Conservation (phyloP, 2,113 vertebrate species). For the Sus scrofa region DNA sequence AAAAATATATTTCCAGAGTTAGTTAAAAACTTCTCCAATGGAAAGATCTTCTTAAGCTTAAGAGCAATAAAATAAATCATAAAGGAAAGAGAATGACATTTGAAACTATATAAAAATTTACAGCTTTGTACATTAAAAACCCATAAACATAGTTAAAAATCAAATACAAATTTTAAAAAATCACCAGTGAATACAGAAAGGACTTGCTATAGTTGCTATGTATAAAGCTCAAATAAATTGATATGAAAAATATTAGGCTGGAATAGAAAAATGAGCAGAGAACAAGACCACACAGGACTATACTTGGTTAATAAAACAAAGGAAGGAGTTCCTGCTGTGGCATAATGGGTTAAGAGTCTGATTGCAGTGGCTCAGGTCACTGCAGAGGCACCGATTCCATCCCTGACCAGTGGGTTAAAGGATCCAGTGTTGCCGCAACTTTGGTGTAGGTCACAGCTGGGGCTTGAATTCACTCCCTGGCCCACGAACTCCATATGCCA, state of each 20-base stretch:
- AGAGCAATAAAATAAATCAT: slow-evolving; percentile 24
- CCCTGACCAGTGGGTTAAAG: no score
- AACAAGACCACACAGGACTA: background rate
- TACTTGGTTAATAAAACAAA: slow-evolving; percentile 36
- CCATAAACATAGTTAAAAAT: slow-evolving; percentile 1
- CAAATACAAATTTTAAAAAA: slow-evolving; percentile 54
- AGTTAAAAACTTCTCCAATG: slow-evolving; percentile 10
- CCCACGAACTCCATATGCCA: no score
- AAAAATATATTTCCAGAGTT: slow-evolving; percentile 40
- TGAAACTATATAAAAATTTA: slow-evolving; percentile 5
- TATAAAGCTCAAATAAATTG: slow-evolving; percentile 54
- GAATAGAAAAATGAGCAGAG: slow-evolving; percentile 44
- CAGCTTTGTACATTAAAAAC: slow-evolving; percentile 19
- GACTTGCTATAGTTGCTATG: background rate
- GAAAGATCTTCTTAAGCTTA: slow-evolving; percentile 35
- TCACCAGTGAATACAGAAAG: background rate
- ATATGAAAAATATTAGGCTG: slow-evolving; percentile 1
- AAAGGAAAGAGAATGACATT: background rate
- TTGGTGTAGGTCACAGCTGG: no score
- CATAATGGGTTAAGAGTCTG: no score
- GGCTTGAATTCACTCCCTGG: no score
- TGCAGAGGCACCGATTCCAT: no score
- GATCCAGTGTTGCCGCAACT: no score
- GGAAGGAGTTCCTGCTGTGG: no score
- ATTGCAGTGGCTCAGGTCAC: no score